Evolutionary conservation across 2,888 invertebrate genomes (phyloP).

Genomic region (Pachliopta kotzebuea): DNA sequence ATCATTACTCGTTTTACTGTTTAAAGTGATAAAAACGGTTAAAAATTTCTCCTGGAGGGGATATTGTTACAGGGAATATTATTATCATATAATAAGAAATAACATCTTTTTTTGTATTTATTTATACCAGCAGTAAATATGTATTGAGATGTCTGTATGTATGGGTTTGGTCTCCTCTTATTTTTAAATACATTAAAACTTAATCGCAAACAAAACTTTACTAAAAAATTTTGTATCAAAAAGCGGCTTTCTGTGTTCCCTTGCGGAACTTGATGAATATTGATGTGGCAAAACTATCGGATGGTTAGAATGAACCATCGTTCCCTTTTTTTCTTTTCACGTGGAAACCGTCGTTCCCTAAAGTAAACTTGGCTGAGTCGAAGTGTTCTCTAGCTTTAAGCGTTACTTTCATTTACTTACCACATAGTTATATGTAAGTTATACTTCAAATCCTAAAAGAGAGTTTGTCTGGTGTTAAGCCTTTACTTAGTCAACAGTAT

Average conservation of each 20-base stretch:
- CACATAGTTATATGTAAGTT: neutral
- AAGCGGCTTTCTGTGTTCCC: neutral
- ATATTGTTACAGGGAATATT: too few relatives aligned
- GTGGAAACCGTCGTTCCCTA: neutral
- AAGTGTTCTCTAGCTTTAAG: neutral
- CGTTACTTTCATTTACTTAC: neutral
- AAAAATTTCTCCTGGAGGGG: too few relatives aligned
- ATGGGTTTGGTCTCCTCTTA: neutral
- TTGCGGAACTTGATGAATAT: slow-evolving; percentile 6
- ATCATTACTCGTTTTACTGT: too few relatives aligned
- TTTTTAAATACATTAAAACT: neutral
- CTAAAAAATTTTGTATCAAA: slow-evolving; percentile 1
- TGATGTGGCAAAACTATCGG: neutral
- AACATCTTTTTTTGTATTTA: too few relatives aligned
- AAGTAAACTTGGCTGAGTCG: neutral
- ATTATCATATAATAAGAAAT: too few relatives aligned
- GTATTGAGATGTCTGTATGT: too few relatives aligned
- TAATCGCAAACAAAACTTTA: neutral
- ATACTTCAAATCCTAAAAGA: neutral
- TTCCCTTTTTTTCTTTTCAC: too few relatives aligned
- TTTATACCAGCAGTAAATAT: too few relatives aligned
- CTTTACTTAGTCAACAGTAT: neutral
- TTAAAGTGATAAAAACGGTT: neutral
- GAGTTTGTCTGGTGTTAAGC: neutral
- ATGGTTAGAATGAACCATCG: neutral